These are phyloP conservation scores for Clarias laeviceps DNA, from an alignment of 2,797 vertebrate species.

Conservation along the genomic window DNA sequence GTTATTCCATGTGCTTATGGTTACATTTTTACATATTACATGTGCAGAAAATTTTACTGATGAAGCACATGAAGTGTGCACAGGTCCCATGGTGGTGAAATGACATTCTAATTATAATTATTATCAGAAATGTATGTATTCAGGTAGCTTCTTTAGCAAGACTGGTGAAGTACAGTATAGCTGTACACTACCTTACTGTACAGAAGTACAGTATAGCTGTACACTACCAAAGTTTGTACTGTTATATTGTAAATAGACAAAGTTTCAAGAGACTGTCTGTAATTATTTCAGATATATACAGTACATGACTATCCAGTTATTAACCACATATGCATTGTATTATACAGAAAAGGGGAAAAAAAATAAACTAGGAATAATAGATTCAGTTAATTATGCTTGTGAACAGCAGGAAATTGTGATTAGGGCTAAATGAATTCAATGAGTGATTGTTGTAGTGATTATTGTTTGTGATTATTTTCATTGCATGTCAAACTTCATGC, in stretches of 20 bases:
- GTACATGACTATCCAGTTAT: background rate
- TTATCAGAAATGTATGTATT: background rate
- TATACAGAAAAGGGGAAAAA: background rate
- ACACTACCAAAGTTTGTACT: background rate
- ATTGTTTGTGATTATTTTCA: constrained; percentile 30
- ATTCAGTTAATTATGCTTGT: constrained; percentile 33
- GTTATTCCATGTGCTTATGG: background rate
- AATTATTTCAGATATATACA: background rate
- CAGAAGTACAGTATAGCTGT: background rate
- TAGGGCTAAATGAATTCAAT: constrained; percentile 11
- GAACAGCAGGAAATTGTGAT: constrained; percentile 7
- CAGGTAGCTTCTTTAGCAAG: constrained; percentile 8
- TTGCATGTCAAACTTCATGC: constrained; percentile 28
- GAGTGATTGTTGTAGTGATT: constrained; percentile 14
- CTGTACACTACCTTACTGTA: background rate
- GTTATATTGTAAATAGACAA: background rate
- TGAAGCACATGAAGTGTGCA: background rate
- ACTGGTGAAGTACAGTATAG: background rate
- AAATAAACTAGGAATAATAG: background rate
- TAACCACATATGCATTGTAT: background rate
- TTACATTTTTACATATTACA: background rate
- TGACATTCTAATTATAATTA: background rate
- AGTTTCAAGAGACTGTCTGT: background rate
- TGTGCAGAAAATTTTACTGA: background rate
- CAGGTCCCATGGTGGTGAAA: background rate